These are phyloP conservation scores for Scalopus aquaticus DNA, from an alignment of 2,113 vertebrate species.

Conservation along the genomic window DNA sequence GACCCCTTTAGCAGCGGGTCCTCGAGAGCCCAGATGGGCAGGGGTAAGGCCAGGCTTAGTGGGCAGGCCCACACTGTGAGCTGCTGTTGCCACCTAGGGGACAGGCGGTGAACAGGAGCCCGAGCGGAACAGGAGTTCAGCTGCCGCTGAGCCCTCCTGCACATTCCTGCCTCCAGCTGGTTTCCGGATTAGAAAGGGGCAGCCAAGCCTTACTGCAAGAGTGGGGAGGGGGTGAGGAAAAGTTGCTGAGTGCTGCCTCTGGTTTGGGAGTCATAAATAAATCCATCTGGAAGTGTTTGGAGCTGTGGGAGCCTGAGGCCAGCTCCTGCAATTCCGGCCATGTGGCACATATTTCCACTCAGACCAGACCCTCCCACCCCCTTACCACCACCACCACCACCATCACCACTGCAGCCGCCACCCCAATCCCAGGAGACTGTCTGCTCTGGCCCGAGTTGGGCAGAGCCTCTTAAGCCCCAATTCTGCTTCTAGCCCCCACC, in stretches of 20 bases:
- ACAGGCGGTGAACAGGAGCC: slow-evolving; percentile 13
- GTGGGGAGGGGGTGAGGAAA: slow-evolving; percentile 60
- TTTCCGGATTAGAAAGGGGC: slow-evolving; percentile 63
- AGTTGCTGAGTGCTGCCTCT: slow-evolving; percentile 47
- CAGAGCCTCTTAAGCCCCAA: slow-evolving; percentile 26
- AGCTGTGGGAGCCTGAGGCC: slow-evolving; percentile 61
- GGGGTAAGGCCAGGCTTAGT: not conserved
- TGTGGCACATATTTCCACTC: slow-evolving; percentile 74
- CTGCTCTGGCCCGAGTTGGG: slow-evolving; percentile 22
- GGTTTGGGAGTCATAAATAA: slow-evolving; percentile 75
- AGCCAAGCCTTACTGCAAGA: slow-evolving; percentile 20
- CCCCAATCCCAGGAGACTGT: slow-evolving; percentile 51
- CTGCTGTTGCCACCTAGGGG: slow-evolving; percentile 69
- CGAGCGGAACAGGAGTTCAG: not conserved
- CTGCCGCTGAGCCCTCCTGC: not conserved
- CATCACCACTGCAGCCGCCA: accelerated
- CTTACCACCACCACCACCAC: too few relatives aligned
- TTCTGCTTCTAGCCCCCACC: not conserved
- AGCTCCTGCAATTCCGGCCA: slow-evolving; percentile 70
- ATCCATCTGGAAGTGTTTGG: slow-evolving; percentile 75
- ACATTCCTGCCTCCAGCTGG: slow-evolving; percentile 67
- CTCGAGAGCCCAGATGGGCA: not conserved
- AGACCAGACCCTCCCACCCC: not conserved
- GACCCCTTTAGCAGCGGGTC: not conserved
- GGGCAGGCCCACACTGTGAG: not conserved